Evolutionary conservation across 1,140 invertebrate genomes (phyloP).

Genomic region (Zaprionus nigranus): DNA sequence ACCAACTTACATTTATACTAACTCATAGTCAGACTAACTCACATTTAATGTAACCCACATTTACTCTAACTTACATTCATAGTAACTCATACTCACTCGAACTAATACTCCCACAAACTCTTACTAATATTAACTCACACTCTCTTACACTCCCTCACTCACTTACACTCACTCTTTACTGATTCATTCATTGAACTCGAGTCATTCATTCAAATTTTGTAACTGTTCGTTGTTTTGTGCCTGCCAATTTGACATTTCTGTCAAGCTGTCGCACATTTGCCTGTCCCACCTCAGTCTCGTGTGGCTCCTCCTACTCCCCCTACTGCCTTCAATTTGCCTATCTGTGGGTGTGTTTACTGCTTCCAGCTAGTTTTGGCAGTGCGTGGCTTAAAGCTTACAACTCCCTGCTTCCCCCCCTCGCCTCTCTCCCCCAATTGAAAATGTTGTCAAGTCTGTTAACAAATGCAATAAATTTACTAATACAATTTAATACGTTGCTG

Average conservation of each 20-base stretch:
- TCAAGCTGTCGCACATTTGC: conserved; percentile 44
- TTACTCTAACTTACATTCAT: neutral
- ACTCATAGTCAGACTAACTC: neutral
- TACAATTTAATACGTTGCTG: conserved; percentile 70
- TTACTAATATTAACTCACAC: no score
- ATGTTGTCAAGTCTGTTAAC: conserved; percentile 69
- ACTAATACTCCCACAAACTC: no score
- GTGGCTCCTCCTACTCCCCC: neutral
- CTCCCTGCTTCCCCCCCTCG: neutral
- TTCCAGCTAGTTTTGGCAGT: conserved; percentile 48
- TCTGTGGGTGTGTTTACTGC: conserved; percentile 59
- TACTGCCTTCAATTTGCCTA: neutral
- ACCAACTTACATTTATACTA: no score
- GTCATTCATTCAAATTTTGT: conserved; percentile 70
- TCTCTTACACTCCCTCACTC: neutral
- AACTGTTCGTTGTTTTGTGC: conserved; percentile 59
- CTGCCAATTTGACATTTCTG: conserved; percentile 75
- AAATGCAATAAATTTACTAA: conserved; percentile 73
- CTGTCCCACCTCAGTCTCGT: neutral
- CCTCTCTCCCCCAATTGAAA: conserved; percentile 20
- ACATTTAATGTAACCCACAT: conserved; percentile 6
- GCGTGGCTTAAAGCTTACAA: conserved; percentile 41
- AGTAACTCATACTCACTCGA: no score
- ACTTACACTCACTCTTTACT: conserved; percentile 24
- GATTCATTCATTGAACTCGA: conserved; percentile 51